These are phyloP conservation scores for Austrofundulus limnaeus DNA, from an alignment of 2,113 vertebrate genomes.

Conservation along the genomic window DNA sequence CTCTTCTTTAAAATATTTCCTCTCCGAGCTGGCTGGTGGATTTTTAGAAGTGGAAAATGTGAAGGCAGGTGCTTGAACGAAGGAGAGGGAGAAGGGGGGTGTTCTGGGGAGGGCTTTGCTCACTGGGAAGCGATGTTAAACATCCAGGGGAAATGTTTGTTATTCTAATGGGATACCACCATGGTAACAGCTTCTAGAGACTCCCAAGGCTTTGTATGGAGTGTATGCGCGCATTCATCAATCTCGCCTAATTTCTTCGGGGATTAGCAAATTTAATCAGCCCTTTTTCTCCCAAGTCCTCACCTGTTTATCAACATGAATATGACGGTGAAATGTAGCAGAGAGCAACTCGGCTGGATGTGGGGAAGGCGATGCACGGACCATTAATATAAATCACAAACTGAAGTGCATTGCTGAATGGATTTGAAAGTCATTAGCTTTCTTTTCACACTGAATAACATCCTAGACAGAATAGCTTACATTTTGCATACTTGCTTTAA, in stretches of 20 bases:
- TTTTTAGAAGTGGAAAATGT: slow-evolving; percentile 77
- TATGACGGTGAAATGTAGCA: slow-evolving; percentile 65
- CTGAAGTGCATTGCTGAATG: slow-evolving; percentile 60
- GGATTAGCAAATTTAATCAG: slow-evolving; percentile 76
- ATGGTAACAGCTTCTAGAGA: slow-evolving; percentile 76
- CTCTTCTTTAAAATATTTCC: slow-evolving; percentile 15
- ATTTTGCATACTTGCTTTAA: slow-evolving; percentile 28
- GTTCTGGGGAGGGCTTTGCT: slow-evolving; percentile 58
- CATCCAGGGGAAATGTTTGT: slow-evolving; percentile 80
- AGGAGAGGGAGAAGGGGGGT: slow-evolving; percentile 25
- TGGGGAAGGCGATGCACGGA: slow-evolving; percentile 44
- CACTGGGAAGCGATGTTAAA: slow-evolving; percentile 76
- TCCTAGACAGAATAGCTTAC: slow-evolving; percentile 52
- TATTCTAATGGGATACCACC: slow-evolving; percentile 78
- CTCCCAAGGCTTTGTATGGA: slow-evolving; percentile 73
- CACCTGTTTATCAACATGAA: slow-evolving; percentile 71
- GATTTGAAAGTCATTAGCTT: slow-evolving; percentile 62
- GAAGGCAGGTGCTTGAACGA: slow-evolving; percentile 75
- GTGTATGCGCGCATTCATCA: slow-evolving; percentile 73
- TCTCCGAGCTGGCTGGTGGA: slow-evolving; percentile 60
- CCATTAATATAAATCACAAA: slow-evolving; percentile 68
- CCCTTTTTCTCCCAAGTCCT: slow-evolving; percentile 58
- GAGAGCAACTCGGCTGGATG: slow-evolving; percentile 45
- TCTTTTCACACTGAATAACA: slow-evolving; percentile 52
- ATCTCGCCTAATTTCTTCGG: slow-evolving; percentile 70